Evolutionary conservation across 37 sponge, comb jelly and placozoan species (phyloP), one percentile per base, ranked within the genome.

Genomic region (Trichoplax adhaerens): DNA sequence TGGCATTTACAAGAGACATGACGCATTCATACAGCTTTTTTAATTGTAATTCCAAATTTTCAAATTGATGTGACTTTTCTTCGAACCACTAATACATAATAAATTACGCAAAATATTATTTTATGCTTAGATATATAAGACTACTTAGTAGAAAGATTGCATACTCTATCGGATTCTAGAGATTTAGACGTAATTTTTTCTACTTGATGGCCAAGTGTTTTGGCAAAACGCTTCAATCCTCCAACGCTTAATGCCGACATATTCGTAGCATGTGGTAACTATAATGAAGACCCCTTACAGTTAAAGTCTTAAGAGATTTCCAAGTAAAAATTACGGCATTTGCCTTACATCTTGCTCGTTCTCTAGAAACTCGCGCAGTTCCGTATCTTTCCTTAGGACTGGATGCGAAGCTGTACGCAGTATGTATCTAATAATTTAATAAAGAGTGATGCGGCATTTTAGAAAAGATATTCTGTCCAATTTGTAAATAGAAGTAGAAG

Each of bases 31-130:
- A 29, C 29, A 29, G 29, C 29, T 29, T 29, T 29, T 29, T 29
- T 29, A 29, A 29, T 29, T 29, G 29, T 29, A 29, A 29, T 29
- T 29, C 62, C 62, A 50, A 54, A 74, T 66, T 66, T 47, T 65
- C 51, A 46, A 74, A 83, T 57, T 92, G 84, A 57, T 82, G 78
- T 8, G 74, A 75, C 69, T 89, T 83, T 74, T 86, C 85, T 65
- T 98, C 99, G 85, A 93, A 98, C 99, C 99, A 98, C 93, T 94
- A 68, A 53, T 56, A 56, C 2, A 50, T n/a, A 72, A 55, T 54
- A 62, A 6, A 48, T 58, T 48, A 65, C 48, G 56, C 57, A 70
- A 70, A 5, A 58, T 70, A 60, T 8, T 60, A 60, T 12, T 12
- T 60, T 12, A 60, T 12, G 62, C 6, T 48, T 48, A 71, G 8